These are phyloP conservation scores for Leptoteleia sp. DNA, from an alignment of 1,140 invertebrate genomes.

Conservation along the genomic window DNA sequence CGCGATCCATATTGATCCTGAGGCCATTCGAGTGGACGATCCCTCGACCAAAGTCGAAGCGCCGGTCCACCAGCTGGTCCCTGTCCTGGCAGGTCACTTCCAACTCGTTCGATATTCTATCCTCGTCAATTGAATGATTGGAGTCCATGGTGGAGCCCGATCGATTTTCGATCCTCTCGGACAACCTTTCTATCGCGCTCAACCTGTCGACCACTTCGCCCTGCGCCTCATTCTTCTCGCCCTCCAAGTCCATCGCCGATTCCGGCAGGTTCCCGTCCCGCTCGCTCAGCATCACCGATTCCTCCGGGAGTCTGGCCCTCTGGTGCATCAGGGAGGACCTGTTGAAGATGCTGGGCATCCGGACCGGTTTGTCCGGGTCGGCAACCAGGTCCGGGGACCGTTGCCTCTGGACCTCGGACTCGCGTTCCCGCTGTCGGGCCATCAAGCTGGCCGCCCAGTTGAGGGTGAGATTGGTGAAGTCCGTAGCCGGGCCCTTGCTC, in stretches of 20 bases:
- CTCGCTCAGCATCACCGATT: constrained; percentile 47
- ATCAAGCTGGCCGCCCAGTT: constrained; percentile 78
- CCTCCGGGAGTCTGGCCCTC: constrained; percentile 41
- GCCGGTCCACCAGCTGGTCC: constrained; percentile 68
- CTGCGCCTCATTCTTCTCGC: constrained; percentile 65
- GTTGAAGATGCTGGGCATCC: constrained; percentile 41
- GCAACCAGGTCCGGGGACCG: constrained; percentile 45
- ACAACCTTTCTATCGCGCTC: constrained; percentile 75
- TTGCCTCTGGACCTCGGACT: constrained; percentile 65
- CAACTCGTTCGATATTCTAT: constrained; percentile 69
- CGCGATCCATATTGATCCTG: constrained; percentile 66
- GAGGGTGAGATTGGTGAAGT: constrained; percentile 77
- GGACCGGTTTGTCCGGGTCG: constrained; percentile 33
- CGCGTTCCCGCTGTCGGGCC: constrained; percentile 75
- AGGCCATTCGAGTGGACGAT: constrained; percentile 70
- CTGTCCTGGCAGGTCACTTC: constrained; percentile 69
- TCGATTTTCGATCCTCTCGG: constrained; percentile 75
- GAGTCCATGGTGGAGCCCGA: constrained; percentile 75
- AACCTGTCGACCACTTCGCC: constrained; percentile 71
- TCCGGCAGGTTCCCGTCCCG: constrained; percentile 31
- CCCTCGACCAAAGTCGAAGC: constrained; percentile 72
- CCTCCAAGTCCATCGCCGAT: constrained; percentile 63
- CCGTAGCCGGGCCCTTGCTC: constrained; percentile 75
- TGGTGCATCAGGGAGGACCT: constrained; percentile 44
- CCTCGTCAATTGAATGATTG: constrained; percentile 77